These are phyloP conservation scores for Ormyrus rosae DNA, from an alignment of 2,888 invertebrate genomes.

Conservation along the genomic window DNA sequence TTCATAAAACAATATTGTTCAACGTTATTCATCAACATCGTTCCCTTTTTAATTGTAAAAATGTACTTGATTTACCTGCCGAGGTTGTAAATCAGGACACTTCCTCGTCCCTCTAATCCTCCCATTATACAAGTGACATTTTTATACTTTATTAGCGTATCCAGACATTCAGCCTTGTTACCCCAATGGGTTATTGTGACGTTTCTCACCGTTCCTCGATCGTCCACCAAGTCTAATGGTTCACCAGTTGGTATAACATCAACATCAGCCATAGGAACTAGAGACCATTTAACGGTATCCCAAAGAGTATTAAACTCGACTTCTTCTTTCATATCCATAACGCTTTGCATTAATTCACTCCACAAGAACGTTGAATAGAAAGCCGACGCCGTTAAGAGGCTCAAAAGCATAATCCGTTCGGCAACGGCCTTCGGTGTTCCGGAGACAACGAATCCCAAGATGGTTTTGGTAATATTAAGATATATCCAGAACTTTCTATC, in stretches of 20 bases:
- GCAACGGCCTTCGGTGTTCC: neutral
- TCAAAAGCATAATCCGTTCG: neutral
- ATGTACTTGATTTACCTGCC: neutral
- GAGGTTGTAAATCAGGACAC: neutral
- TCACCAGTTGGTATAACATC: neutral
- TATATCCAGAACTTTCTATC: neutral
- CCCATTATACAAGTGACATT: constrained; percentile 22
- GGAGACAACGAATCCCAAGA: neutral
- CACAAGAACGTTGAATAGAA: neutral
- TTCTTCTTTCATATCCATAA: neutral
- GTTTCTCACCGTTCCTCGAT: neutral
- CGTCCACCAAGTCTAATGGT: neutral
- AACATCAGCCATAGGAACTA: neutral
- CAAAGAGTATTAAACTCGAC: neutral
- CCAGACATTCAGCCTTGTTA: neutral
- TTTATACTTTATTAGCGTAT: neutral
- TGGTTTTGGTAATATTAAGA: neutral
- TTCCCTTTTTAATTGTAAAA: neutral
- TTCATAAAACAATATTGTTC: neutral
- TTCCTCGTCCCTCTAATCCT: neutral
- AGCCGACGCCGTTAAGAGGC: neutral
- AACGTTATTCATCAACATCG: neutral
- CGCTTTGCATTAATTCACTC: neutral
- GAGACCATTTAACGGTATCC: neutral
- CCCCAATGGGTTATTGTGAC: neutral